phyloP scores from a whole-genome alignment of 2,888 invertebrate species.

The Oeneis ivallda region DNA sequence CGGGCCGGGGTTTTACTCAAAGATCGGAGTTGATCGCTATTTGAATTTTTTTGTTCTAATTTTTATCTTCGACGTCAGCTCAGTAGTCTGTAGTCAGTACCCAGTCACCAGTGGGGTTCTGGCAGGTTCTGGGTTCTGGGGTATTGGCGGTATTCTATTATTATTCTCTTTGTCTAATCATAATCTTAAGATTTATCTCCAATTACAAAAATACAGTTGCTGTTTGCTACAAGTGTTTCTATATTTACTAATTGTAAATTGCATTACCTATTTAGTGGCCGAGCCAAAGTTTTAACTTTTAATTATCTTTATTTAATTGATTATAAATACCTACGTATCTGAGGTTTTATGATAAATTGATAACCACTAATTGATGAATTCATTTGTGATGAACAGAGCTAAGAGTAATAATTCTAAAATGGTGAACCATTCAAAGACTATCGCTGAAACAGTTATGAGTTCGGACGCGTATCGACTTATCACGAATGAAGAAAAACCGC shows the following conservation, averaged over 20 bases:
- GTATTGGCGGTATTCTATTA: too few relatives aligned
- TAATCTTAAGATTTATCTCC: too few relatives aligned
- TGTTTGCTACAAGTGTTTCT: constrained; percentile 22
- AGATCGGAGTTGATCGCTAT: too few relatives aligned
- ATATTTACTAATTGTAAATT: constrained; percentile 24
- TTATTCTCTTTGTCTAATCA: too few relatives aligned
- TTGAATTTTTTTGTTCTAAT: too few relatives aligned
- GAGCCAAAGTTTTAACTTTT: constrained; percentile 10
- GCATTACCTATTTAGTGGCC: background rate
- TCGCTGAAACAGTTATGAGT: constrained; percentile 50
- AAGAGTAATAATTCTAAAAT: constrained; percentile 68
- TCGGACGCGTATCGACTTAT: constrained; percentile 60
- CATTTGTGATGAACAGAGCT: constrained; percentile 70
- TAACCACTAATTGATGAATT: constrained; percentile 40
- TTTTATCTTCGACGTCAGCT: too few relatives aligned
- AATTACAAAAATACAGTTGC: constrained; percentile 12
- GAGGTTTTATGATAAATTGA: constrained; percentile 34
- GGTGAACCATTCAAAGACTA: constrained; percentile 53
- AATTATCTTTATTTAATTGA: constrained; percentile 22
- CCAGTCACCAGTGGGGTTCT: too few relatives aligned
- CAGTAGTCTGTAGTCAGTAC: too few relatives aligned
- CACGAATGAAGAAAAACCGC: constrained; percentile 64
- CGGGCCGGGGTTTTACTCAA: too few relatives aligned
- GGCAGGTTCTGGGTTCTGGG: too few relatives aligned
- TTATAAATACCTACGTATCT: constrained; percentile 16